Base-by-base conservation (phyloP, 2,888 invertebrate genomes). In the Zelleria hepariella region DNA sequence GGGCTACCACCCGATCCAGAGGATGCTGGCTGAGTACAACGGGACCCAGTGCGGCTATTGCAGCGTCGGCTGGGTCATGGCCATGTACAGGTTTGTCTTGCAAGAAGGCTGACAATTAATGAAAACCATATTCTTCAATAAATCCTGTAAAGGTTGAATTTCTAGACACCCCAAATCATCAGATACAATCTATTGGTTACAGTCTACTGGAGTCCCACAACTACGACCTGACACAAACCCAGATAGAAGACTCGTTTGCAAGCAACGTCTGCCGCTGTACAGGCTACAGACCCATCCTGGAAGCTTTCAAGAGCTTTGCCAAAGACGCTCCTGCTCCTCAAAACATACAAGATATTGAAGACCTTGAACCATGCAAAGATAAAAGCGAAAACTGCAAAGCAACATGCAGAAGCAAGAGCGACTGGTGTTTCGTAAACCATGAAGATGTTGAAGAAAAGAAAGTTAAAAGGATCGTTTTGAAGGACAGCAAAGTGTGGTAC, bases 11-110 rank as follows among this genome's bases (percentile, higher is more conserved):
- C 86, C 90, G 0, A 82, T 94, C 18, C 94, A 94, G 73, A 82
- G 85, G 60, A 77, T 90, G 2, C 71, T 94, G 48, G 92, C 92
- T 0, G 81, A 91, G 52, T 86, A 90, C 68, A 91, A 93, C 68
- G 94, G 93, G 0, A 91, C 92, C 0, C 94, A 94, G 73, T 94
- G 94, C 71, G 94, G 94, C 0, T 93, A 89, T 73, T 95, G 95
- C 70, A 91, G 92, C 24, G 91, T 94, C 0, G 95, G 94, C 7
- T 94, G 94, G 92, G 91, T 95, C 49, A 94, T 94, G 94, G 92
- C 91, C 68, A 93, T 94, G 93, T 92, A 91, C 76, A 78, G 83
- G 78, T 56, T n/a, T n/a, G n/a, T n/a, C n/a, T n/a, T n/a, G n/a
- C n/a, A n/a, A n/a, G n/a, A 2, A 15, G 32, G 2, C 2, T 10